Percentiles rank a stretch among this genome's conserved stretches.
Evolutionary conservation across 2,797 vertebrate species (phyloP).

Genomic region (Megaceryle alcyon): DNA sequence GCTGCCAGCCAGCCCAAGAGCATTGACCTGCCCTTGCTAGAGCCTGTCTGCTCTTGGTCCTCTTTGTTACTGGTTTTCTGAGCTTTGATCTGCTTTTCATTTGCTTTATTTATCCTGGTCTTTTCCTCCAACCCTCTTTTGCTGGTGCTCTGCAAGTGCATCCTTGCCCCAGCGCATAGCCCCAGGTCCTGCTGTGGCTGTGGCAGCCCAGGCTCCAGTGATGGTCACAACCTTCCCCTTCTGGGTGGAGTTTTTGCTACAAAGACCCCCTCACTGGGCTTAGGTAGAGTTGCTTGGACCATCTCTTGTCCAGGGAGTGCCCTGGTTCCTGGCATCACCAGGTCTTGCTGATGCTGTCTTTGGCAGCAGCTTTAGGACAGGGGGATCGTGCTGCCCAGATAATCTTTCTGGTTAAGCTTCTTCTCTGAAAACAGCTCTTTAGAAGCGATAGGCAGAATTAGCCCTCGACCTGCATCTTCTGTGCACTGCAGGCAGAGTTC

Average conservation of each 20-base stretch:
- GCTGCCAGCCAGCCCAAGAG: not conserved
- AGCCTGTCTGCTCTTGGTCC: not conserved
- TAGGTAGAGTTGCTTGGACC: no score
- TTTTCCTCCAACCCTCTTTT: accelerated
- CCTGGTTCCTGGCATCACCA: accelerated
- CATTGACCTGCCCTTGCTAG: not conserved
- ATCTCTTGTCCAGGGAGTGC: not conserved
- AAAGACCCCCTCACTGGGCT: not conserved
- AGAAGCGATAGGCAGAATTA: not conserved
- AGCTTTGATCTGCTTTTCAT: not conserved
- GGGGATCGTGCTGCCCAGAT: not conserved
- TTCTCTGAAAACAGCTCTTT: not conserved
- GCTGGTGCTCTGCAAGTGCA: not conserved
- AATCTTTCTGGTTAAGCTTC: slow-evolving; percentile 13
- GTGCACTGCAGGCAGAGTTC: not conserved
- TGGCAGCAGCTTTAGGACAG: not conserved
- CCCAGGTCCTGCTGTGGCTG: accelerated
- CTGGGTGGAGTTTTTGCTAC: not conserved
- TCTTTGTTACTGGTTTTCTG: accelerated
- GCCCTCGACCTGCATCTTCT: not conserved
- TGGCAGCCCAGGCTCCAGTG: not conserved
- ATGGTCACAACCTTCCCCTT: not conserved
- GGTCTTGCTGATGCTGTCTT: not conserved
- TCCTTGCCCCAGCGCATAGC: not conserved
- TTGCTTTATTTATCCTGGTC: not conserved